A percentile compares a stretch with the other conserved stretches of the same genome.
Evolutionary conservation across 2,797 vertebrate genomes (phyloP).

Genomic region (Protonibea diacanthus): DNA sequence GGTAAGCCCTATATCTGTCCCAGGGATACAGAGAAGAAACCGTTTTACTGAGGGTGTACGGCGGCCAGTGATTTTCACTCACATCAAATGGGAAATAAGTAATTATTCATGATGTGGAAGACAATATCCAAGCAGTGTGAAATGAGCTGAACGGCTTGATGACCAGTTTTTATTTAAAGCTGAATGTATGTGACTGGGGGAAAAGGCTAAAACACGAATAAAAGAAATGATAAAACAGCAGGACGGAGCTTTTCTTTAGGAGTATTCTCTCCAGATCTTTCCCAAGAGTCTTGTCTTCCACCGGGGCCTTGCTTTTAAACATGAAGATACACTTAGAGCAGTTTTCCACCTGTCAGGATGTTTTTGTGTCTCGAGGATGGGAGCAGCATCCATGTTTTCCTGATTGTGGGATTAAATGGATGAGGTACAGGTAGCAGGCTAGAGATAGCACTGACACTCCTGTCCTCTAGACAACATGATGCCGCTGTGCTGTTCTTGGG

Average conservation of each 20-base stretch:
- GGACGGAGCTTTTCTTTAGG: neutral
- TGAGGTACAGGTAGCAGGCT: conserved; percentile 19
- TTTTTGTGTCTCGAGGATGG: conserved; percentile 48
- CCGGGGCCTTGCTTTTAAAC: conserved; percentile 42
- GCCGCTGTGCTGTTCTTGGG: conserved; percentile 24
- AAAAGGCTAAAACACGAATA: neutral
- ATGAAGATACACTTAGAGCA: conserved; percentile 54
- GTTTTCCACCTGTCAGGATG: conserved; percentile 69
- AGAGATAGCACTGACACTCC: conserved; percentile 37
- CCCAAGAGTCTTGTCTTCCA: conserved; percentile 27
- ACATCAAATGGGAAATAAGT: conserved; percentile 33
- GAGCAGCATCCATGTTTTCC: conserved; percentile 57
- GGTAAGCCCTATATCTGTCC: conserved; percentile 37
- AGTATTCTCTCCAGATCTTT: conserved; percentile 27
- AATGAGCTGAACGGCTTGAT: conserved; percentile 11
- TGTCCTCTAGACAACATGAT: conserved; percentile 47
- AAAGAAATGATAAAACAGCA: conserved; percentile 17
- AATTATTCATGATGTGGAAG: neutral
- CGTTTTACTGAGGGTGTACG: conserved; percentile 23
- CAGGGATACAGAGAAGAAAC: conserved; percentile 42
- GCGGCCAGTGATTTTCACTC: conserved; percentile 44
- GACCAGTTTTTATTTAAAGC: neutral
- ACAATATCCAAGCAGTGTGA: conserved; percentile 18
- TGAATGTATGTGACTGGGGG: neutral
- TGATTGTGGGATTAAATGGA: conserved; percentile 72